A percentile compares a stretch with the other conserved stretches of the same genome.
Evolutionary conservation across 2,797 vertebrate genomes (phyloP).

Genomic region (Luscinia megarhynchos): DNA sequence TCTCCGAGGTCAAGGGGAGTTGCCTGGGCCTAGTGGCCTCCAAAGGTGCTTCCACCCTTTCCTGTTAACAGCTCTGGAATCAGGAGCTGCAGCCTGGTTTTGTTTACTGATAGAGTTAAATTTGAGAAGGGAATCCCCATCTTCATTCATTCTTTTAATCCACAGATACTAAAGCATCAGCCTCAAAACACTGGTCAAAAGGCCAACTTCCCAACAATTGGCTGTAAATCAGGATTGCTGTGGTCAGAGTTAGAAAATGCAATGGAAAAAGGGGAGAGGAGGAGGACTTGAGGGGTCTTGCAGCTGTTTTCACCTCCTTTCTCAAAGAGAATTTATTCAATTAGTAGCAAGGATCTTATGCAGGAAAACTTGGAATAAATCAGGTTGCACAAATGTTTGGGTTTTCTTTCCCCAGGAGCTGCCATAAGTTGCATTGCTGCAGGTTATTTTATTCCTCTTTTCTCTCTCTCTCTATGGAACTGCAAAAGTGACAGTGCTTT

Average conservation of each 20-base stretch:
- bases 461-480: neutral
- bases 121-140: neutral
- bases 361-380: constrained; percentile 11
- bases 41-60: neutral
- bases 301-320: neutral
- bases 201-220: neutral
- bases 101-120: neutral
- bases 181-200: neutral
- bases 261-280: neutral
- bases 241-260: neutral
- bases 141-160: neutral
- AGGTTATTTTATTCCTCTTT: constrained; percentile 16
- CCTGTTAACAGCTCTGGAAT: neutral
- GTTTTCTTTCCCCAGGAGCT: neutral
- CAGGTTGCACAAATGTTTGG: neutral
- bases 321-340: neutral
- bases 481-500: constrained; percentile 52
- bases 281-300: neutral
- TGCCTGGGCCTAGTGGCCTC: neutral
- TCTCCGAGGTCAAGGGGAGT: neutral
- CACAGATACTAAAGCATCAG: neutral
- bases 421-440: constrained; percentile 37
- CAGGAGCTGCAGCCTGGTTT: neutral
- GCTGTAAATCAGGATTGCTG: neutral
- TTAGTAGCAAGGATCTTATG: neutral